These are phyloP conservation scores for Galeopterus variegatus DNA, from an alignment of 2,113 vertebrate species.

Conservation along the genomic window DNA sequence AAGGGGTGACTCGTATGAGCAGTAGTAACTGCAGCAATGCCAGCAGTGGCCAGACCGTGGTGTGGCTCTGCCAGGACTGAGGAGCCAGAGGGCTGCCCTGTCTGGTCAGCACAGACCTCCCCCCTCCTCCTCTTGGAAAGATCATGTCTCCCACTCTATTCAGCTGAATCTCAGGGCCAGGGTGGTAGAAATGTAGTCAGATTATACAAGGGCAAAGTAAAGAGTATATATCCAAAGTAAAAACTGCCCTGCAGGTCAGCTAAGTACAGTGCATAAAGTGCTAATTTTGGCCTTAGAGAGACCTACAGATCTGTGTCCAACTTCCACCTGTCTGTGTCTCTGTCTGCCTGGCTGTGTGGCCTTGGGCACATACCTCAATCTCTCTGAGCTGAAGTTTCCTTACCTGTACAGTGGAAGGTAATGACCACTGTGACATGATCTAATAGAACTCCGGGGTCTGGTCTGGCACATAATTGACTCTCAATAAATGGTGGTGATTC, in stretches of 20 bases:
- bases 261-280: background rate
- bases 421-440: fast-evolving
- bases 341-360: background rate
- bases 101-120: background rate
- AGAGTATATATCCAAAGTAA: fast-evolving
- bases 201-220: background rate
- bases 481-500: background rate
- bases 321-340: background rate
- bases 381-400: background rate
- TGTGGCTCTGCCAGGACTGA: background rate
- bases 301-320: background rate
- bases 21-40: fast-evolving
- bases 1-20: background rate
- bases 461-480: background rate
- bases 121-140: background rate
- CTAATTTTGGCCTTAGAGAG: background rate
- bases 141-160: background rate
- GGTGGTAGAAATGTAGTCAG: background rate
- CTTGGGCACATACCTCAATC: background rate
- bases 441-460: background rate
- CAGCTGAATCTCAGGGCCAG: background rate
- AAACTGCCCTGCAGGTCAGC: fast-evolving
- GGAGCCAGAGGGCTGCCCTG: background rate
- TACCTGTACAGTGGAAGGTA: fast-evolving
- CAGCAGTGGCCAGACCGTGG: background rate